Percentiles rank a stretch among this genome's conserved stretches.
Conservation (phyloP, 2,113 vertebrate genomes). For the Pseudorasbora parva region DNA sequence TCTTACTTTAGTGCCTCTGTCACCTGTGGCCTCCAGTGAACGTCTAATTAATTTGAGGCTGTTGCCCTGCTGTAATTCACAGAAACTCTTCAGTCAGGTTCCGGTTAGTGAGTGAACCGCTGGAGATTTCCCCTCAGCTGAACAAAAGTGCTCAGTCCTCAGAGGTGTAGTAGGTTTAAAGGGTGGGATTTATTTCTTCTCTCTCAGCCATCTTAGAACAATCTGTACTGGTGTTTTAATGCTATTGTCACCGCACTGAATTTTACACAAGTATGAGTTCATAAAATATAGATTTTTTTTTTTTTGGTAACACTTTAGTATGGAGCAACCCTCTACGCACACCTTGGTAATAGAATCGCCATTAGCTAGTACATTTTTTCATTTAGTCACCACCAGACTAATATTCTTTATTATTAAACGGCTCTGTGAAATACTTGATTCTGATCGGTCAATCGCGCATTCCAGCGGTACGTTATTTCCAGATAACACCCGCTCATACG, state of each 20-base stretch:
- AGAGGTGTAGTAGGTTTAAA: background rate
- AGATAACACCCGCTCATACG: no score
- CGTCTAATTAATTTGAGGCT: background rate
- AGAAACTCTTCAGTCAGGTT: background rate
- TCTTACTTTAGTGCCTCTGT: conserved; percentile 27
- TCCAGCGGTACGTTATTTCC: no score
- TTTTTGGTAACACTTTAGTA: background rate
- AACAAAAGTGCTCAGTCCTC: background rate
- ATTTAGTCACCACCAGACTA: no score
- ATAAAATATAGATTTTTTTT: no score
- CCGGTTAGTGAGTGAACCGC: background rate
- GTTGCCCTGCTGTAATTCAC: background rate
- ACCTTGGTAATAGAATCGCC: no score
- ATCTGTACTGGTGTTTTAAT: background rate
- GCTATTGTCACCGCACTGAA: background rate
- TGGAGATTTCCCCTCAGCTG: background rate
- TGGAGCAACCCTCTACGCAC: no score
- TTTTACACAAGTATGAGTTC: background rate
- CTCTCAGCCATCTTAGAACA: background rate
- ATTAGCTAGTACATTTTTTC: no score
- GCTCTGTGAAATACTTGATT: no score
- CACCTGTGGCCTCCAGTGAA: conserved; percentile 24
- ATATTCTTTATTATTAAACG: no score
- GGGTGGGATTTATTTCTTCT: background rate
- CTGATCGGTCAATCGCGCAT: no score